Base-by-base conservation (phyloP, 2,888 invertebrate species). In the Lochmaea crataegi region DNA sequence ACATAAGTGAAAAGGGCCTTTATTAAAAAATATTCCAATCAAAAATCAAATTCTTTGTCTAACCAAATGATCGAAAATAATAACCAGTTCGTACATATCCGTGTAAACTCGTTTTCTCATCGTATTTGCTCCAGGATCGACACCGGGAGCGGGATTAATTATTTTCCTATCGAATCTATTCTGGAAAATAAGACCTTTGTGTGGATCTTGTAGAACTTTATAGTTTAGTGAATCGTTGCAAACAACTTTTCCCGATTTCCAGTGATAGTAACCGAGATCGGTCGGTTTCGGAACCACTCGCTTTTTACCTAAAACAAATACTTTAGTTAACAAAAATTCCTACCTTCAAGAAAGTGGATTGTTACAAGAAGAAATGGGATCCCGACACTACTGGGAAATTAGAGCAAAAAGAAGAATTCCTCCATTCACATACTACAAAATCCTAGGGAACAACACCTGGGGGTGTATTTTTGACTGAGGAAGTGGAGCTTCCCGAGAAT, bases 191-290 rank as follows among this genome's bases (percentile, higher is more conserved):
- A 96, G 84, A 0, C 95, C 95, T 74, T 88, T 89, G 7, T 90
- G 90, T n/a, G 92, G 91, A 83, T 95, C 93, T 82, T 94, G 91
- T 32, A 94, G 85, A 0, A 91, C 93, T 87, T 91, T 90, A 84
- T 93, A 96, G 87, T 96, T 96, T 63, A 92, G 89, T 38, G 94
- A 93, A 75, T 93, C 90, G 79, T 94, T 95, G 56, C 92, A 91
- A 32, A 89, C 87, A 0, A 92, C 90, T 38, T 90, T 90, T 45
- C 93, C 93, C 38, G 90, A 91, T 69, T 92, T 90, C 93, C 94
- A 94, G 84, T 96, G 92, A 83, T 92, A 94, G 83, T 91, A 94
- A 16, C 93, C 92, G 9, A 96, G 88, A 85, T 96, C 95, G 2
- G 87, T 90, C 45, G 90, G 89, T 67, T 88, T 88, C 0, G 96